These are phyloP conservation scores for Psix sp. DNA, from an alignment of 1,140 invertebrate genomes.

Conservation along the genomic window DNA sequence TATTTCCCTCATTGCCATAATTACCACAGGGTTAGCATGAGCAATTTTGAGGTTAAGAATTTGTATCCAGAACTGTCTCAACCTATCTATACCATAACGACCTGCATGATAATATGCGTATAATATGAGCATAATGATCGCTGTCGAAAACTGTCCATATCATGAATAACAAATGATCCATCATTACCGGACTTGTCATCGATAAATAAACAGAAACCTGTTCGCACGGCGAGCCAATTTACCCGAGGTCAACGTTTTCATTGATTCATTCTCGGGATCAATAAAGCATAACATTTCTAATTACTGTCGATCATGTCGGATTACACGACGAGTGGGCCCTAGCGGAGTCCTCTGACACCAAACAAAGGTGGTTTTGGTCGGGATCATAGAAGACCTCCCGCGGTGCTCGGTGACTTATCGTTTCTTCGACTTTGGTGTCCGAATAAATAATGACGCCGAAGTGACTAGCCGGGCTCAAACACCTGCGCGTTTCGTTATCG, in stretches of 20 bases:
- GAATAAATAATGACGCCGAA: constrained; percentile 73
- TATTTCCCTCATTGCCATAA: no score
- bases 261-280: constrained; percentile 27
- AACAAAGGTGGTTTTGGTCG: no score
- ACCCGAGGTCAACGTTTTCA: constrained; percentile 13
- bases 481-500: constrained; percentile 72
- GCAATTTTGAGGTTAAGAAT: no score
- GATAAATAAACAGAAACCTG: constrained; percentile 28
- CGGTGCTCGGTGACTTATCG: constrained; percentile 33
- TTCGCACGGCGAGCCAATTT: constrained; percentile 7
- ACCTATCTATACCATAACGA: no score
- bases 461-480: constrained; percentile 77
- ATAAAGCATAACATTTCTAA: constrained; percentile 33
- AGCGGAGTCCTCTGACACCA: no score
- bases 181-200: constrained; percentile 15
- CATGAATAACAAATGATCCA: constrained; percentile 5
- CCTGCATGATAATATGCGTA: no score
- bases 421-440: constrained; percentile 51
- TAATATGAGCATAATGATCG: no score
- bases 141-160: no score
- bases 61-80: no score
- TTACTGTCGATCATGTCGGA: constrained; percentile 30
- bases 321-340: neutral
- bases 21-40: no score
- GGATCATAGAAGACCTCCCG: constrained; percentile 6